Evolutionary conservation across 2,797 vertebrate species (phyloP).

Genomic region (Avahi laniger): DNA sequence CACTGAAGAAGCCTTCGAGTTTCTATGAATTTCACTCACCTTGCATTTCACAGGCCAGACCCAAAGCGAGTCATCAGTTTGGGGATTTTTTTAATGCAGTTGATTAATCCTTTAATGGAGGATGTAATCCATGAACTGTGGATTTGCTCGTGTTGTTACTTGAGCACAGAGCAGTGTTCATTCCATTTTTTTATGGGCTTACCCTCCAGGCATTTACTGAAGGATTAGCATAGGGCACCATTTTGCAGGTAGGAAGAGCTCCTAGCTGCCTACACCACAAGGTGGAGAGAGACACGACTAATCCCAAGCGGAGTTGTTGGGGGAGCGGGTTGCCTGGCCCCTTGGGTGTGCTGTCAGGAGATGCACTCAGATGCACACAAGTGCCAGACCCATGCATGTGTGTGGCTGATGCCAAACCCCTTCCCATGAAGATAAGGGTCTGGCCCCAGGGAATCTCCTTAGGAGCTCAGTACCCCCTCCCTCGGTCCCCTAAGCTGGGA

Average conservation of each 20-base stretch:
- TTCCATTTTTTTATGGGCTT: background rate
- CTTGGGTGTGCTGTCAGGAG: fast-evolving
- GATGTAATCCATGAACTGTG: background rate
- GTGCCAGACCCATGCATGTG: fast-evolving
- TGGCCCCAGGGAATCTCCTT: background rate
- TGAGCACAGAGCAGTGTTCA: background rate
- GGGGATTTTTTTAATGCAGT: background rate
- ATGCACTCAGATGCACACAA: background rate
- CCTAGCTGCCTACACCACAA: background rate
- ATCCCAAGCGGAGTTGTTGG: background rate
- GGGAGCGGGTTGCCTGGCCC: too few species aligned
- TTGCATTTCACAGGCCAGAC: background rate
- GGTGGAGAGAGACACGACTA: background rate
- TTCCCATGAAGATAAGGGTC: background rate
- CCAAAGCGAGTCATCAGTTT: background rate
- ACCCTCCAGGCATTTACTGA: background rate
- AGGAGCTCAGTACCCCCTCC: background rate
- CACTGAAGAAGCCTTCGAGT: background rate
- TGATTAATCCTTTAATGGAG: background rate
- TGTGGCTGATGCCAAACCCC: background rate
- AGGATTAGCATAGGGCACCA: background rate
- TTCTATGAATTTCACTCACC: background rate
- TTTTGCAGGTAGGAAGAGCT: background rate
- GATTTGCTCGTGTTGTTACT: background rate
- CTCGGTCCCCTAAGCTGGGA: background rate